Conservation (phyloP, 92 coral and sea anemone species). For the Umimayanthus kanabou region DNA sequence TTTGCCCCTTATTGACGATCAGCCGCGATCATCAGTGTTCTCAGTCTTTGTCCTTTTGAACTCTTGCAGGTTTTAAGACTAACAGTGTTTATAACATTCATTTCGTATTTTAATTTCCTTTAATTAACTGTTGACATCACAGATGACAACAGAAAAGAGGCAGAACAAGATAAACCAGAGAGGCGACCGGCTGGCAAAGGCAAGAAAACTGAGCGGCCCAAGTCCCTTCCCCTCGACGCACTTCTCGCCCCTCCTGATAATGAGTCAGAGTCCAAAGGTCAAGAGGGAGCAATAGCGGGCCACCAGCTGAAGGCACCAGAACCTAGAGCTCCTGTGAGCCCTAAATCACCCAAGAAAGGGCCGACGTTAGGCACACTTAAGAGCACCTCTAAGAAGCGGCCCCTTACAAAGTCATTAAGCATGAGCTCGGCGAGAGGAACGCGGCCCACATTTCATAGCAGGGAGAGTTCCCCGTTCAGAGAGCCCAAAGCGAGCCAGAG, state of each 20-base stretch:
- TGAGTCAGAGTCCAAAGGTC: no score
- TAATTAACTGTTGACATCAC: not conserved
- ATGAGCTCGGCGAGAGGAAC: slow-evolving; percentile 66
- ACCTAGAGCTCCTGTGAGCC: slow-evolving; percentile 30
- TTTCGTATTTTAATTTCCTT: no score
- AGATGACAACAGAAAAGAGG: slow-evolving; percentile 27
- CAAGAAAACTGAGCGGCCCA: slow-evolving; percentile 58
- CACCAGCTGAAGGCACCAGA: slow-evolving; percentile 29
- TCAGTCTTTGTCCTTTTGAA: not conserved
- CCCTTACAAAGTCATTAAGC: slow-evolving; percentile 67
- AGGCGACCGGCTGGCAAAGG: slow-evolving; percentile 20
- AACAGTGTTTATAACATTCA: not conserved
- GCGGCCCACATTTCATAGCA: slow-evolving; percentile 38
- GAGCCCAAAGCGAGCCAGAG: slow-evolving; percentile 56
- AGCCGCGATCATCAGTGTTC: not conserved
- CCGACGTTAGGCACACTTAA: not conserved
- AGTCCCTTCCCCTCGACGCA: slow-evolving; percentile 60
- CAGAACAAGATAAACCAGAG: slow-evolving; percentile 32
- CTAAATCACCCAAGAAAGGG: slow-evolving; percentile 33
- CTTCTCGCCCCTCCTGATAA: not conserved
- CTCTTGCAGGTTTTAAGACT: not conserved
- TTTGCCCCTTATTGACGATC: not conserved
- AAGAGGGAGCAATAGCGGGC: slow-evolving; percentile 4
- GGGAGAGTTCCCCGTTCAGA: slow-evolving; percentile 53
- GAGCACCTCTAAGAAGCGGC: slow-evolving; percentile 47